A percentile compares a stretch with the other conserved stretches of the same genome.
Evolutionary conservation across 2,797 vertebrate genomes (phyloP).

Genomic region (Mus caroli): DNA sequence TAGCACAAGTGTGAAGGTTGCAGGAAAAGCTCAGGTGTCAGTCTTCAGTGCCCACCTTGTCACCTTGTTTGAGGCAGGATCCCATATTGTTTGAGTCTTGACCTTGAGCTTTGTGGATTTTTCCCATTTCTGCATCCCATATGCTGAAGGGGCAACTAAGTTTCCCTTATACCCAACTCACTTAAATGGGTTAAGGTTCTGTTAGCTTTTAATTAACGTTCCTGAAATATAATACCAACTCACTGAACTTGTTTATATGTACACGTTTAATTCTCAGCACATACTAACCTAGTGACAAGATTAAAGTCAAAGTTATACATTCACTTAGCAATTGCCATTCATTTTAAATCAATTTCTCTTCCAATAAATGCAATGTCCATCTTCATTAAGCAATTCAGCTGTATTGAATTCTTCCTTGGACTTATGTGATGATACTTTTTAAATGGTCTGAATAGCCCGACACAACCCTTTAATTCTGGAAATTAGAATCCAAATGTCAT

Average conservation of each 20-base stretch:
- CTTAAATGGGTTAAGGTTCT: neutral
- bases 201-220: constrained; percentile 13
- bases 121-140: neutral
- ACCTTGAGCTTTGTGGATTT: neutral
- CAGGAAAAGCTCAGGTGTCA: neutral
- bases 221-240: neutral
- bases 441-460: constrained; percentile 48
- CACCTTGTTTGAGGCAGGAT: neutral
- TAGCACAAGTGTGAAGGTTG: neutral
- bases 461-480: constrained; percentile 65
- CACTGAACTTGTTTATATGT: neutral
- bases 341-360: constrained; percentile 72
- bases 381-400: constrained; percentile 74
- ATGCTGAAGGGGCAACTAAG: neutral
- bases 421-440: constrained; percentile 62
- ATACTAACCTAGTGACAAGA: neutral
- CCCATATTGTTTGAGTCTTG: neutral
- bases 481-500: constrained; percentile 76
- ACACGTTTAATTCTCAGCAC: constrained; percentile 19
- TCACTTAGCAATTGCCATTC: constrained; percentile 66
- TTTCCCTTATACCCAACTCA: neutral
- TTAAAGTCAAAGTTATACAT: constrained; percentile 30
- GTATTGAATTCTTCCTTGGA: constrained; percentile 59
- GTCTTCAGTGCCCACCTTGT: neutral
- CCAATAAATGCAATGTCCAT: constrained; percentile 66